A percentile compares a stretch with the other conserved stretches of the same genome.
Conservation (phyloP, 2,888 invertebrate genomes). For the Nephrotoma guestfalica region DNA sequence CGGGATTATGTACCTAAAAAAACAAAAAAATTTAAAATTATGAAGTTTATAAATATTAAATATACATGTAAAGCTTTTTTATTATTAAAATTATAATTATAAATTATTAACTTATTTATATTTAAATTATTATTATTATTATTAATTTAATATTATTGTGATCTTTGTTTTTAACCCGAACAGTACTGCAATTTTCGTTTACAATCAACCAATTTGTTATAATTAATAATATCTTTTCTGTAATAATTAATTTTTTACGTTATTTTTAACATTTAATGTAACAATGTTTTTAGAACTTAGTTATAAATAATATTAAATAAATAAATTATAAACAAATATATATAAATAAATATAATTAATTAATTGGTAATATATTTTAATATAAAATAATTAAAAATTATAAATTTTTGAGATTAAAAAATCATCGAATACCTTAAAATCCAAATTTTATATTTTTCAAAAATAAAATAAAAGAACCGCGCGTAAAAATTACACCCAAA, state of each 20-base stretch:
- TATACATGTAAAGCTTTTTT: not conserved
- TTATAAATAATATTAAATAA: not conserved
- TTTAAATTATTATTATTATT: not conserved
- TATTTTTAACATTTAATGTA: not conserved
- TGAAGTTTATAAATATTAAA: not conserved
- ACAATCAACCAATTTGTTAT: not conserved
- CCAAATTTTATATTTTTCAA: not conserved
- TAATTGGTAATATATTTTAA: not conserved
- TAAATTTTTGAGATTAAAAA: not conserved
- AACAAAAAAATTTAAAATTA: not conserved
- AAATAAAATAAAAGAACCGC: not conserved
- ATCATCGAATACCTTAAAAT: not conserved
- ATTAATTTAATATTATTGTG: not conserved
- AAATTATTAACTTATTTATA: not conserved
- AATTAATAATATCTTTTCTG: not conserved
- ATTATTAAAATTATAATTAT: not conserved
- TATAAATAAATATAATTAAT: not conserved
- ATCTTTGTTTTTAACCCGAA: not conserved
- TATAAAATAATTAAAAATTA: not conserved
- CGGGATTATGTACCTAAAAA: constrained; percentile 39
- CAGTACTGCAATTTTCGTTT: not conserved
- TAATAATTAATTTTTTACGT: not conserved
- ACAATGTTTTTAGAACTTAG: not conserved
- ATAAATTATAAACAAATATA: not conserved
- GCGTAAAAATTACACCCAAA: not conserved